Base-by-base conservation (phyloP, 2,797 vertebrate species). In the Syndactyla subalaris region DNA sequence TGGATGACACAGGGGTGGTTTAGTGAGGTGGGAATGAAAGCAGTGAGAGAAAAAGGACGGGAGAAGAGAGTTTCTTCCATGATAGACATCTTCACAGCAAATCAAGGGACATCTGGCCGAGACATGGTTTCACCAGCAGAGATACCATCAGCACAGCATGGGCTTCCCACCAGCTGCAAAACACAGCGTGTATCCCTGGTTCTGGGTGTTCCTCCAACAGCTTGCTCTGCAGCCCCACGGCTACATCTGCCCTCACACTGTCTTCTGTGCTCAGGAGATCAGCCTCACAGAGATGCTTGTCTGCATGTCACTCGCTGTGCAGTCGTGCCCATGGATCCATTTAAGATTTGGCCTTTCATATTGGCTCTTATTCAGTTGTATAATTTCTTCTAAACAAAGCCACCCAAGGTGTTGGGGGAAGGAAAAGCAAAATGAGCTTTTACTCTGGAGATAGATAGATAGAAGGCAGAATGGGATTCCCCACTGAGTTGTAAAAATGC, bases 361-460 rank as follows among this genome's bases (percentile, higher is more conserved):
- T 5, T 39, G 76, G 22, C 57, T 76, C 51, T 65, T 71, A 30
- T 2, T 85, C 70, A 43, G 52, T 10, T 41, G 32, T 52, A 27
- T 14, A 34, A 72, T 63, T 84, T 84, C 65, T 87, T 61, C 57
- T 61, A 70, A 91, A 75, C 34, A 81, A 78, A 89, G 52, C 87
- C 70, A 78, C 77, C 62, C 77, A 84, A 77, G 14, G 30, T 87
- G 85, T 34, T 38, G 59, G 19, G 34, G 38, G 27, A 85, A 30
- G 46, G 48, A 80, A 39, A 73, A 85, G 55, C 39, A 66, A 79
- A 89, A 87, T 2, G 14, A 89, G 38, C 32, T 65, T 75, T 72
- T 57, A 32, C 29, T 84, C 73, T 45, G 26, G 21, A 87, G 41
- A 43, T 43, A 43, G 41, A 41, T 43, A 51, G 68, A 66, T 0